A percentile compares a stretch with the other conserved stretches of the same genome.
These are phyloP conservation scores for Plecotus auritus DNA, from an alignment of 2,113 vertebrate species.

Conservation along the genomic window DNA sequence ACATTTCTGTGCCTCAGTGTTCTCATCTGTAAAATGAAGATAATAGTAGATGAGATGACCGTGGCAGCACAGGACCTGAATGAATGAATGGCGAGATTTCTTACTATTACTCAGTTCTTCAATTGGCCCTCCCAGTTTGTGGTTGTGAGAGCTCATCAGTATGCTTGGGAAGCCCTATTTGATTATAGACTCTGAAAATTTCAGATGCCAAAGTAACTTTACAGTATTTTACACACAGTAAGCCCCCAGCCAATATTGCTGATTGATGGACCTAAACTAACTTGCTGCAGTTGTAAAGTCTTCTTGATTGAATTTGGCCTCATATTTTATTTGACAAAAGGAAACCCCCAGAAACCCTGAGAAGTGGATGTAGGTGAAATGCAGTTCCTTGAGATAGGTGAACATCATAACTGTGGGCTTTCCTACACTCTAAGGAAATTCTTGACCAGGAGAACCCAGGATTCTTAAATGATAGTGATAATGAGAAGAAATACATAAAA, in stretches of 20 bases:
- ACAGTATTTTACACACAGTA: not conserved
- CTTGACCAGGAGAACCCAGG: not conserved
- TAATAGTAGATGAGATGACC: not conserved
- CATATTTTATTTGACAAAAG: not conserved
- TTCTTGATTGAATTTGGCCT: conserved; percentile 9
- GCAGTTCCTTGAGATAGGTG: not conserved
- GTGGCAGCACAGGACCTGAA: not conserved
- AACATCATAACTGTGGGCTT: not conserved
- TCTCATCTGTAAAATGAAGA: not conserved
- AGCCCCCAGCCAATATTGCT: not conserved
- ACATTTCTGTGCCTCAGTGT: not conserved
- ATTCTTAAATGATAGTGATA: not conserved
- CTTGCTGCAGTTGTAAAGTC: not conserved
- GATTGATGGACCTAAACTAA: not conserved
- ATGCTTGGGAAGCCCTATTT: not conserved
- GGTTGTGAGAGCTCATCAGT: not conserved
- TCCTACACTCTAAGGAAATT: not conserved
- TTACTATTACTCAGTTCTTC: conserved; percentile 27
- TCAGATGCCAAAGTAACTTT: not conserved
- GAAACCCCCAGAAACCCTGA: not conserved
- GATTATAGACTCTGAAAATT: not conserved
- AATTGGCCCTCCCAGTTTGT: not conserved
- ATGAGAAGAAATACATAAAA: not conserved
- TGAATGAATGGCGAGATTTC: not conserved
- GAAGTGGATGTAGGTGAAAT: conserved; percentile 1